Evolutionary conservation across 1,140 invertebrate genomes (phyloP).

Genomic region (Drosophila yakuba): DNA sequence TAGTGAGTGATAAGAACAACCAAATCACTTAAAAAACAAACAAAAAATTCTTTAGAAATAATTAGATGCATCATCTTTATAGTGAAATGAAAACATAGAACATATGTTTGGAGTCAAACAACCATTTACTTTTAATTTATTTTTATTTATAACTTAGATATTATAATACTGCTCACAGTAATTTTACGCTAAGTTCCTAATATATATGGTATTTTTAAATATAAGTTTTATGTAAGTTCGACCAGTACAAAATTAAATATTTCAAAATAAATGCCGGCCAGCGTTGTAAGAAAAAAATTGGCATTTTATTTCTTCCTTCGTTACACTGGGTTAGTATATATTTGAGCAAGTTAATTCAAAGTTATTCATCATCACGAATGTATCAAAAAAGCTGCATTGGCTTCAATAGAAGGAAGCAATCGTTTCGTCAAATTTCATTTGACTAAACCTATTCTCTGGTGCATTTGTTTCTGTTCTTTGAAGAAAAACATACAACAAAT

Average conservation of each 20-base stretch:
- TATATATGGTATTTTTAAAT: conserved; percentile 49
- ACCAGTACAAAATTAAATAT: conserved; percentile 45
- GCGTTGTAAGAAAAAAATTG: conserved; percentile 34
- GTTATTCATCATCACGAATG: conserved; percentile 18
- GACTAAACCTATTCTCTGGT: conserved; percentile 23
- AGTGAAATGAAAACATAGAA: not conserved
- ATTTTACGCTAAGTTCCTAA: conserved; percentile 46
- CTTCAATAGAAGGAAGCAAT: conserved; percentile 12
- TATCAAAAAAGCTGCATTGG: conserved; percentile 24
- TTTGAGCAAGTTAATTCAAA: conserved; percentile 32
- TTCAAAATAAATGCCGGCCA: conserved; percentile 44
- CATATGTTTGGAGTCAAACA: conserved; percentile 4
- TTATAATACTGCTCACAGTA: conserved; percentile 51
- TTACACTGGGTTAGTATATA: conserved; percentile 24
- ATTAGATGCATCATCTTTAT: not conserved
- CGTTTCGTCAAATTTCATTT: conserved; percentile 40
- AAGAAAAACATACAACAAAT: conserved; percentile 21
- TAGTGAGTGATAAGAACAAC: not conserved
- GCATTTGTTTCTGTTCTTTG: not conserved
- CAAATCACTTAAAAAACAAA: not conserved
- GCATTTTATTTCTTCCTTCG: conserved; percentile 6
- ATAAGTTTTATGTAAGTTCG: conserved; percentile 50
- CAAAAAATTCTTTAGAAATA: not conserved
- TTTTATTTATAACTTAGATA: conserved; percentile 48
- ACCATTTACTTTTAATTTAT: conserved; percentile 36